Conservation (phyloP, 2,113 vertebrate genomes). For the Zosterops japonicus region DNA sequence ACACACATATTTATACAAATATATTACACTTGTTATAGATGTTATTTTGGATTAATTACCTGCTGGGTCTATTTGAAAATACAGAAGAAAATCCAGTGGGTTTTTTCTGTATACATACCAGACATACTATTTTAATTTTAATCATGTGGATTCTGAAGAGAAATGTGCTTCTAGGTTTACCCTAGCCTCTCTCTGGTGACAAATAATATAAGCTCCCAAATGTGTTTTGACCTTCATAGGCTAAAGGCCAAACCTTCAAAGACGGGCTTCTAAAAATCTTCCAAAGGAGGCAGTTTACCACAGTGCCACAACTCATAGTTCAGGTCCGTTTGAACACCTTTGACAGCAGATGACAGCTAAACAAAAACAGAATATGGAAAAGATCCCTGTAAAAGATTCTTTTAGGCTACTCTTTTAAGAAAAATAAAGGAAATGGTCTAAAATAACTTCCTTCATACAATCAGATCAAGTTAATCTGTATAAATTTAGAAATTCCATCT, state of each 20-base stretch:
- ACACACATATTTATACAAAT: neutral
- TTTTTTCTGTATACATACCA: slow-evolving; percentile 38
- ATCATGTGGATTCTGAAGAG: slow-evolving; percentile 55
- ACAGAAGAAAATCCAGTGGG: neutral
- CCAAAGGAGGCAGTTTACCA: slow-evolving; percentile 49
- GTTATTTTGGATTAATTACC: slow-evolving; percentile 26
- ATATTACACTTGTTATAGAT: neutral
- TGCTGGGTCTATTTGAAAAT: slow-evolving; percentile 10
- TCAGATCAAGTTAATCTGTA: slow-evolving; percentile 39
- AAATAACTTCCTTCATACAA: slow-evolving; percentile 62
- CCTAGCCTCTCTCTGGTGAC: slow-evolving; percentile 54
- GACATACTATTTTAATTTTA: slow-evolving; percentile 66
- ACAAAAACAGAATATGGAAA: slow-evolving; percentile 59
- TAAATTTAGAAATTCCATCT: slow-evolving; percentile 48
- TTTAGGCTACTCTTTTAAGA: slow-evolving; percentile 3
- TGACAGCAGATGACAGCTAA: slow-evolving; percentile 53
- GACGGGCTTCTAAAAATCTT: slow-evolving; percentile 53
- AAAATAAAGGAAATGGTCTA: slow-evolving; percentile 48
- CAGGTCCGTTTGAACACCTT: slow-evolving; percentile 48
- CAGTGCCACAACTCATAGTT: slow-evolving; percentile 62
- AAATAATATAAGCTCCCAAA: slow-evolving; percentile 67
- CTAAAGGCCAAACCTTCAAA: slow-evolving; percentile 66
- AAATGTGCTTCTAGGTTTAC: slow-evolving; percentile 68
- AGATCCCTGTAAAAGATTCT: slow-evolving; percentile 49
- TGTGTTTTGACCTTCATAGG: slow-evolving; percentile 54